Conservation (phyloP, 2,888 invertebrate genomes). For the Epirrhoe tristata region DNA sequence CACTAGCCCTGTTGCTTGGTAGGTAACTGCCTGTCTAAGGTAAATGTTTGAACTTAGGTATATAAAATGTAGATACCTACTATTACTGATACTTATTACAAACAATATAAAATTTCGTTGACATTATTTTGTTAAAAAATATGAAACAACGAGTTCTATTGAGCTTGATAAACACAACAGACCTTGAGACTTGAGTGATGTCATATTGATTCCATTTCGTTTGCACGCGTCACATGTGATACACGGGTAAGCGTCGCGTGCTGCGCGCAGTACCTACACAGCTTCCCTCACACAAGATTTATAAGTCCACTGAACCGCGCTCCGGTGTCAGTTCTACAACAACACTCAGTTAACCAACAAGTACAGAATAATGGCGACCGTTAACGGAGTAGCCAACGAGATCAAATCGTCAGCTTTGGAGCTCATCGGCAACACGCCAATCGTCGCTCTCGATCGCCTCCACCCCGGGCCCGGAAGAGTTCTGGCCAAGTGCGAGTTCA, state of each 20-base stretch:
- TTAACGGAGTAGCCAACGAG: slow-evolving; percentile 59
- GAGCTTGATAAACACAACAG: neutral
- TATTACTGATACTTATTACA: no score
- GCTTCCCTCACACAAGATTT: slow-evolving; percentile 39
- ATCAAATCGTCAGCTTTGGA: slow-evolving; percentile 77
- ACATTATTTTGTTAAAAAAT: slow-evolving; percentile 56
- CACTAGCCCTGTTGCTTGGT: slow-evolving; percentile 67
- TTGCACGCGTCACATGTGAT: slow-evolving; percentile 32
- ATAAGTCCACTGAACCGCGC: slow-evolving; percentile 32
- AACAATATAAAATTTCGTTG: slow-evolving; percentile 42
- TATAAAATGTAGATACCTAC: no score
- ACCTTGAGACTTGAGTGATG: neutral
- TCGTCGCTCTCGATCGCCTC: slow-evolving; percentile 76
- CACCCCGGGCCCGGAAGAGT: slow-evolving; percentile 75
- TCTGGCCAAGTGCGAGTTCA: slow-evolving; percentile 79
- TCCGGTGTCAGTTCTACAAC: slow-evolving; percentile 41
- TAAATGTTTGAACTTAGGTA: no score
- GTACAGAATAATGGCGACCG: slow-evolving; percentile 42
- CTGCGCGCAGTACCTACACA: slow-evolving; percentile 34
- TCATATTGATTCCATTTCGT: neutral
- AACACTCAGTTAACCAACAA: slow-evolving; percentile 44
- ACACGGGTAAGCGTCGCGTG: slow-evolving; percentile 20
- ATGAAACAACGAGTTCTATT: neutral
- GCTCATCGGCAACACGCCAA: slow-evolving; percentile 77
- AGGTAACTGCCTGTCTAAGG: no score